Conservation (phyloP, 2,113 vertebrate species). For the Anarhynchus alexandrinus region DNA sequence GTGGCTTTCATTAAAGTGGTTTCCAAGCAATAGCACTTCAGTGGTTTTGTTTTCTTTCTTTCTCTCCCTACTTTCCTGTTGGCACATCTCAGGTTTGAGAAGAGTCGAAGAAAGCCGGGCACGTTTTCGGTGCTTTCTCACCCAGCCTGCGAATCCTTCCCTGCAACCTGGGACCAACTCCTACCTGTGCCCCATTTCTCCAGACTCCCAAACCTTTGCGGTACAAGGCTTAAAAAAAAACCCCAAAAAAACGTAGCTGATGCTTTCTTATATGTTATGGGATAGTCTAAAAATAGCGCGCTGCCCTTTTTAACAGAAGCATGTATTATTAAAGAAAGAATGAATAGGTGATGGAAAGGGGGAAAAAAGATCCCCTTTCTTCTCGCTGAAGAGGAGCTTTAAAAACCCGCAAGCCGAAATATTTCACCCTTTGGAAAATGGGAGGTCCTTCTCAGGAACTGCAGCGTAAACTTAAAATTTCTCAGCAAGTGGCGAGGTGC, state of each 20-base stretch:
- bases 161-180: background rate
- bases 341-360: background rate
- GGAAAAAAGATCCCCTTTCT: background rate
- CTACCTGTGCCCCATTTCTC: slow-evolving; percentile 28
- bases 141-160: background rate
- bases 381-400: background rate
- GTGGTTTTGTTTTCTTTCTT: slow-evolving; percentile 38
- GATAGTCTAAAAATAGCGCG: slow-evolving; percentile 21
- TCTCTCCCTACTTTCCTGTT: background rate
- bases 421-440: background rate
- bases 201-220: background rate
- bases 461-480: background rate
- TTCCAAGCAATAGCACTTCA: slow-evolving; percentile 54
- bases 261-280: slow-evolving; percentile 8
- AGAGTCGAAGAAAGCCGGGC: background rate
- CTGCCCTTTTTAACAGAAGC: slow-evolving; percentile 49
- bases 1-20: slow-evolving; percentile 56
- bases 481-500: background rate
- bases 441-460: background rate
- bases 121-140: background rate
- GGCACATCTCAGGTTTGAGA: background rate
- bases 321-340: slow-evolving; percentile 58
- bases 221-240: background rate
- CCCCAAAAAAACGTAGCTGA: background rate
- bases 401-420: background rate